A percentile compares a stretch with the other conserved stretches of the same genome.
Evolutionary conservation across 2,113 vertebrate species (phyloP).

Genomic region (Rhagologus leucostigma): DNA sequence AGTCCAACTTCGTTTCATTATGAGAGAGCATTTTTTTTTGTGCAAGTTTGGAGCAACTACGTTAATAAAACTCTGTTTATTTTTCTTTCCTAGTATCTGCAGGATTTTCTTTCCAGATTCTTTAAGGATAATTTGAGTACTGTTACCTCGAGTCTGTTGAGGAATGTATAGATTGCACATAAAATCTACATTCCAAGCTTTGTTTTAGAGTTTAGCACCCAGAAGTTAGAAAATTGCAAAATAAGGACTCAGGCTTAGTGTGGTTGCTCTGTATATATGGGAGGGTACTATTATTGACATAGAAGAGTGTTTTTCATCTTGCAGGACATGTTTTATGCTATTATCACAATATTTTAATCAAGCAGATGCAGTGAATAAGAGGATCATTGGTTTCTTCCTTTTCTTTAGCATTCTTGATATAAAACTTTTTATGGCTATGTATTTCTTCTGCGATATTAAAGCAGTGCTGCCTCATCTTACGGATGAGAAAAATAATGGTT

Average conservation of each 20-base stretch:
- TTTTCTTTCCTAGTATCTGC: neutral
- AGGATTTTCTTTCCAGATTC: neutral
- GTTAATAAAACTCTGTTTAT: neutral
- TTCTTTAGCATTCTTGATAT: neutral
- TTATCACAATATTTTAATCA: neutral
- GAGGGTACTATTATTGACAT: fast-evolving
- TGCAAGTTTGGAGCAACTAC: neutral
- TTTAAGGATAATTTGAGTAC: neutral
- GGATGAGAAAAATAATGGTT: neutral
- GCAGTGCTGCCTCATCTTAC: neutral
- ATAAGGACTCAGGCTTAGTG: neutral
- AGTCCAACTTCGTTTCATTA: neutral
- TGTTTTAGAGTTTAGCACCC: neutral
- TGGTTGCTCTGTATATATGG: neutral
- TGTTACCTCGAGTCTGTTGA: neutral
- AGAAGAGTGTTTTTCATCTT: neutral
- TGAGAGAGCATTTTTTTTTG: neutral
- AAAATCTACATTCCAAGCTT: neutral
- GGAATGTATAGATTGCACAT: neutral
- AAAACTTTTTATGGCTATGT: neutral
- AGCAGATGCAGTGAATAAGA: neutral
- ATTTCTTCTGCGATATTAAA: neutral
- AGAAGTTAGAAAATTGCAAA: neutral
- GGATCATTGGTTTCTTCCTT: neutral
- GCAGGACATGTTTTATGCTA: neutral